A percentile compares a stretch with the other conserved stretches of the same genome.
Evolutionary conservation across 2,797 vertebrate genomes (phyloP).

Genomic region (Chaenodraco wilsoni): DNA sequence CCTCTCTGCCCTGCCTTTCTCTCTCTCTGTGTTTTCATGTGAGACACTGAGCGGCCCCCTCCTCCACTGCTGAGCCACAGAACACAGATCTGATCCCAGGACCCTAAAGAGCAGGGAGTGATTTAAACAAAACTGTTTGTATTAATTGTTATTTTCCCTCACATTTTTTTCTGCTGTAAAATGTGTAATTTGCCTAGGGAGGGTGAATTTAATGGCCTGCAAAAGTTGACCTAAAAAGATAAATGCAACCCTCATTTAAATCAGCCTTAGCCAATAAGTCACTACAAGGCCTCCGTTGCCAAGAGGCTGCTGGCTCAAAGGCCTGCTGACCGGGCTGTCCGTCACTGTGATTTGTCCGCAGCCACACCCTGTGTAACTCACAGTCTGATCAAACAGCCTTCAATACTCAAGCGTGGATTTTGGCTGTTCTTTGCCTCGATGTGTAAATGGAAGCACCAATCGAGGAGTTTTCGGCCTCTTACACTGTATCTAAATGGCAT

Average conservation of each 20-base stretch:
- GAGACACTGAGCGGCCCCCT: not conserved
- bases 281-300: conserved; percentile 31
- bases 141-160: conserved; percentile 25
- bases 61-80: conserved; percentile 11
- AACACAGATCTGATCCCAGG: conserved; percentile 15
- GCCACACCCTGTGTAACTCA: conserved; percentile 53
- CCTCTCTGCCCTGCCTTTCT: conserved; percentile 14
- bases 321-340: conserved; percentile 54
- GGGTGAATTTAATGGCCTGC: not conserved
- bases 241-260: conserved; percentile 30
- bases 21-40: conserved; percentile 16
- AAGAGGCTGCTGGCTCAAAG: conserved; percentile 44
- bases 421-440: conserved; percentile 5
- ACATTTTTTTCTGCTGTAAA: not conserved
- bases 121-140: conserved; percentile 31
- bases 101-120: conserved; percentile 15
- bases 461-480: conserved; percentile 1
- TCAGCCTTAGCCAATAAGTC: conserved; percentile 45
- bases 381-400: conserved; percentile 43
- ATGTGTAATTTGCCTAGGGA: conserved; percentile 7
- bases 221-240: conserved; percentile 29
- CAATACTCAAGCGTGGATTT: conserved; percentile 14
- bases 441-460: conserved; percentile 3
- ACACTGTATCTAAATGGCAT: conserved; percentile 5
- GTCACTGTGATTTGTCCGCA: conserved; percentile 61